Conservation (phyloP, 1,140 invertebrate species). For the Magallana angulata region DNA sequence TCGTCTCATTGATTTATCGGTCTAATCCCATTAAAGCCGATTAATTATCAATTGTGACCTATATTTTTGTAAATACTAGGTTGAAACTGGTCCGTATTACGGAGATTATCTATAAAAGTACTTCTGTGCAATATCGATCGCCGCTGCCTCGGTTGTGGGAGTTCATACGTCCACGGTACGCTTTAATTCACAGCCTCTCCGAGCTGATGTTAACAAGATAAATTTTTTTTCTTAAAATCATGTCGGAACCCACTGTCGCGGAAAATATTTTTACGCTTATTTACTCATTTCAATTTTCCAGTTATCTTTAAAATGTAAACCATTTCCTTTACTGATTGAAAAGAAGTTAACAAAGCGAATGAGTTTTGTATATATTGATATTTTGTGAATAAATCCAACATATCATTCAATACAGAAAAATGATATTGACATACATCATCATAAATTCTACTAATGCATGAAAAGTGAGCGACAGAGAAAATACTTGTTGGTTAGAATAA, state of each 20-base stretch:
- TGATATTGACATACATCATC: too few species aligned
- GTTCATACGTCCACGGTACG: neutral
- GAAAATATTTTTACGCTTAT: neutral
- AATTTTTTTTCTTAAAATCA: neutral
- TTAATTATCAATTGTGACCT: slow-evolving; percentile 14
- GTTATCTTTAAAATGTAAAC: too few species aligned
- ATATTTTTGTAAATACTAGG: slow-evolving; percentile 27
- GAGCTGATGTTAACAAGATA: neutral
- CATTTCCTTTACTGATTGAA: too few species aligned
- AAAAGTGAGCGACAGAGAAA: too few species aligned
- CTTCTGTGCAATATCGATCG: slow-evolving; percentile 4
- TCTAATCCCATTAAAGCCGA: slow-evolving; percentile 18
- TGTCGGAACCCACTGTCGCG: neutral
- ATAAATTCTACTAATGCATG: too few species aligned
- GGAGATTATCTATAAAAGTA: neutral
- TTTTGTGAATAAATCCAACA: too few species aligned
- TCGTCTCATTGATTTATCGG: neutral
- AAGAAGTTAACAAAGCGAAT: too few species aligned
- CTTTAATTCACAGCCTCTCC: neutral
- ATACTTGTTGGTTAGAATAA: too few species aligned
- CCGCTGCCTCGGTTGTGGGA: neutral
- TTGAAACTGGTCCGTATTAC: neutral
- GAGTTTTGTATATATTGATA: too few species aligned
- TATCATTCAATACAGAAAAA: too few species aligned
- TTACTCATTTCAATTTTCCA: too few species aligned